A percentile compares a stretch with the other conserved stretches of the same genome.
Conservation (phyloP, 2,113 vertebrate species). For the Myrmecobius fasciatus region DNA sequence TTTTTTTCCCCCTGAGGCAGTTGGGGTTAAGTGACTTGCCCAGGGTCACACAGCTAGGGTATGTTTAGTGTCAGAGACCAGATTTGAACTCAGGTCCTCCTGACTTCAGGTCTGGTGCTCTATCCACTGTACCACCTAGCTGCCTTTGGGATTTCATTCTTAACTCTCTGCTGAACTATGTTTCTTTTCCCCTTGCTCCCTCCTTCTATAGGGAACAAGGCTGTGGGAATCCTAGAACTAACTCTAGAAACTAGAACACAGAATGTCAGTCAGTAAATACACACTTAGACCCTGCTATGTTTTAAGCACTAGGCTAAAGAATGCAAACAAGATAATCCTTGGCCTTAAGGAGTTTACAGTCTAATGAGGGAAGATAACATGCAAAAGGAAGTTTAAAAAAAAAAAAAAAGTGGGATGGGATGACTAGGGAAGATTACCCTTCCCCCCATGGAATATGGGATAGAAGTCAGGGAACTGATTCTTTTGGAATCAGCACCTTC, state of each 20-base stretch:
- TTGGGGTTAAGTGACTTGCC: too few species aligned
- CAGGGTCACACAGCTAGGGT: too few species aligned
- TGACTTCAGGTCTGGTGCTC: too few species aligned
- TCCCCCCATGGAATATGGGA: too few species aligned
- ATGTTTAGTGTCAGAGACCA: too few species aligned
- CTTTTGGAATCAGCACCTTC: background rate
- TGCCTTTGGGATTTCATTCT: background rate
- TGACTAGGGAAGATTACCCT: background rate
- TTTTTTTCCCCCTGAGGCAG: background rate
- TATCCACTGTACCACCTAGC: too few species aligned
- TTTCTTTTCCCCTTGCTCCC: background rate
- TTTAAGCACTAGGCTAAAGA: background rate
- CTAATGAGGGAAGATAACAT: background rate
- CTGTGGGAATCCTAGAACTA: background rate
- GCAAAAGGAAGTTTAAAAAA: background rate
- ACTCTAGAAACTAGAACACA: background rate
- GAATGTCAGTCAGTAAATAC: background rate
- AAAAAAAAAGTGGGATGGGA: background rate
- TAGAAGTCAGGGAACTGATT: background rate
- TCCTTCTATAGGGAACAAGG: background rate
- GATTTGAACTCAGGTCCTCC: too few species aligned
- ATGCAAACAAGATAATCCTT: background rate
- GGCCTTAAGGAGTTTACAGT: background rate
- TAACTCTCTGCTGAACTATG: background rate
- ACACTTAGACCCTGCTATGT: background rate